A percentile compares a stretch with the other conserved stretches of the same genome.
phyloP scores from a whole-genome alignment of 2,113 vertebrate species.

The Atractosteus spatula region DNA sequence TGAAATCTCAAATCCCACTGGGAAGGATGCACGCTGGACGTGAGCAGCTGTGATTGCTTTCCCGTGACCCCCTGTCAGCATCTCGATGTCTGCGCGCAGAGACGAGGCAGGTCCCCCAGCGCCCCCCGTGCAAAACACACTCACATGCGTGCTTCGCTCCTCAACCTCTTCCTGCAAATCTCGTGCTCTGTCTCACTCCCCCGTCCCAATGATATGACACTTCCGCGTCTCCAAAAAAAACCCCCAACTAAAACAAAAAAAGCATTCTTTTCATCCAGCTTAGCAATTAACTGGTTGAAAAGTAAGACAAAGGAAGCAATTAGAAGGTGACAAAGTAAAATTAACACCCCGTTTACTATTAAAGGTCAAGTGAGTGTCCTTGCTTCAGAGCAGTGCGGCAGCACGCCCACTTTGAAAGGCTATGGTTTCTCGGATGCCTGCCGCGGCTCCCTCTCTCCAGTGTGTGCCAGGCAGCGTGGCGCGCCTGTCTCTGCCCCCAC shows the following conservation, averaged over 20 bases:
- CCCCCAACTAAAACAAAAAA: not conserved
- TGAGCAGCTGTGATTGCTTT: too few species aligned
- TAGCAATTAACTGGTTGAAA: constrained; percentile 84
- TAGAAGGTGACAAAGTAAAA: constrained; percentile 83
- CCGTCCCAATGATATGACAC: constrained; percentile 74
- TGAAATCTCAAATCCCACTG: too few species aligned
- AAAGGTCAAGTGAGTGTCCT: constrained; percentile 79
- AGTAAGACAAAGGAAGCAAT: constrained; percentile 82
- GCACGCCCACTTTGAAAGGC: constrained; percentile 67
- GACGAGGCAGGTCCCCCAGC: too few species aligned
- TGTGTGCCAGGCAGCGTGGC: constrained; percentile 55
- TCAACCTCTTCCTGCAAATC: constrained; percentile 54
- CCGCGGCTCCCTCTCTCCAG: constrained; percentile 65
- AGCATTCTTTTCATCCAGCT: constrained; percentile 70
- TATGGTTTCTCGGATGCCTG: constrained; percentile 72
- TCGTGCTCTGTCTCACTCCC: constrained; percentile 42
- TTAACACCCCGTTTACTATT: constrained; percentile 83
- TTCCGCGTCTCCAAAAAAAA: constrained; percentile 75
- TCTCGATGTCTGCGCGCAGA: too few species aligned
- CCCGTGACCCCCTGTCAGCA: too few species aligned
- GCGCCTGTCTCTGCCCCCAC: constrained; percentile 60
- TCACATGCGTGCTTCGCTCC: too few species aligned
- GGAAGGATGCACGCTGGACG: too few species aligned
- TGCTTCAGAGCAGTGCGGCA: constrained; percentile 74
- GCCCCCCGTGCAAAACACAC: too few species aligned